These are phyloP conservation scores for Cylas formicarius DNA, from an alignment of 1,140 invertebrate genomes.

Conservation along the genomic window DNA sequence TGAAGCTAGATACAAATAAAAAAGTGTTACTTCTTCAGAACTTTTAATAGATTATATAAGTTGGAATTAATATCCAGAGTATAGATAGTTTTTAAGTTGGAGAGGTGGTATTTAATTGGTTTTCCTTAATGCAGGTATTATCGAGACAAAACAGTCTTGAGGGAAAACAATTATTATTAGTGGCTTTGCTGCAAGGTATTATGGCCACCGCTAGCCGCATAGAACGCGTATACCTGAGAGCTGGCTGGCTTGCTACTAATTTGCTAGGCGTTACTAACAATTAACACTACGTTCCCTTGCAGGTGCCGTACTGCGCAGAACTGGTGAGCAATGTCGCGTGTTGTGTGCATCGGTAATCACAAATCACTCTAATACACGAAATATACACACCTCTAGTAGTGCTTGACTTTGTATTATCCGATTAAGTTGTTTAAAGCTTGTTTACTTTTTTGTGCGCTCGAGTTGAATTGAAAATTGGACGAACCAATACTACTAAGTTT, in stretches of 20 bases:
- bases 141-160: too few species aligned
- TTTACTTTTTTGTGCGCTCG: too few species aligned
- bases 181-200: conserved; percentile 4
- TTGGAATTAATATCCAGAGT: too few species aligned
- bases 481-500: neutral
- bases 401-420: conserved; percentile 29
- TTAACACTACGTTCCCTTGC: conserved; percentile 62
- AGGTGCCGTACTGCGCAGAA: conserved; percentile 79
- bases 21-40: too few species aligned
- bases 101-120: too few species aligned
- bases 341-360: conserved; percentile 85
- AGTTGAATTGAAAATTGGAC: conserved; percentile 12
- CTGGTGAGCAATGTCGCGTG: conserved; percentile 85
- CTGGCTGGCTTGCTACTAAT: conserved; percentile 32
- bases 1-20: too few species aligned
- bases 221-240: conserved; percentile 13
- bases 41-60: too few species aligned
- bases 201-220: conserved; percentile 16
- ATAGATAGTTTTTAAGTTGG: too few species aligned
- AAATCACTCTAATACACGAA: conserved; percentile 28
- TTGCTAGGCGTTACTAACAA: conserved; percentile 42
- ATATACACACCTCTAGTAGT: conserved; percentile 43
- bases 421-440: conserved; percentile 19
- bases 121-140: conserved; percentile 2
- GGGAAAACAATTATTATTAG: neutral